Conservation (phyloP, 2,888 invertebrate species). For the Conistra vaccinii region DNA sequence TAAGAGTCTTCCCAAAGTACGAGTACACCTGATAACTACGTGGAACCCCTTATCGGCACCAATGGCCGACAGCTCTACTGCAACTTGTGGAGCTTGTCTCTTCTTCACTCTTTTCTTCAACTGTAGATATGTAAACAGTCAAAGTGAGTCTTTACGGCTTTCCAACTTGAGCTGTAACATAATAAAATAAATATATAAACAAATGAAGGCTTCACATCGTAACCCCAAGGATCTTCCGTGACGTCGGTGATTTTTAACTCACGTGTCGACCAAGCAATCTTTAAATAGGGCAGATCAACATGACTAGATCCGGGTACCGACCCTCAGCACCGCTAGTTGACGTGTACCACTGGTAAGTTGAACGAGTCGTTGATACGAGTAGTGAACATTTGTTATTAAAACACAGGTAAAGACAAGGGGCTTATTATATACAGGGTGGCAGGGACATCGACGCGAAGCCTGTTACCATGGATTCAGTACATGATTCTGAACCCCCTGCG, state of each 20-base stretch:
- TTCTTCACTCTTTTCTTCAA: neutral
- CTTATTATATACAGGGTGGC: no score
- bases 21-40: neutral
- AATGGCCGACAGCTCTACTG: neutral
- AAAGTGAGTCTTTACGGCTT: neutral
- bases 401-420: neutral
- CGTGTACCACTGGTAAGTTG: no score
- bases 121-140: neutral
- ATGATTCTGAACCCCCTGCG: no score
- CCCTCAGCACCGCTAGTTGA: neutral
- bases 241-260: slow-evolving; percentile 24
- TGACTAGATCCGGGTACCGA: slow-evolving; percentile 40
- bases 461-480: no score
- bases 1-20: neutral
- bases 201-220: slow-evolving; percentile 48
- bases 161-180: slow-evolving; percentile 46
- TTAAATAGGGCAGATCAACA: slow-evolving; percentile 38
- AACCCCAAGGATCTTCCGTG: slow-evolving; percentile 48
- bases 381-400: neutral
- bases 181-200: slow-evolving; percentile 46
- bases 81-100: neutral
- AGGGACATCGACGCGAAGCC: no score
- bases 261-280: slow-evolving; percentile 29
- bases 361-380: neutral
- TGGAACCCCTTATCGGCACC: neutral